Evolutionary conservation across 2,888 invertebrate genomes (phyloP), one percentile per base, ranked within the genome.

Genomic region (Phaedon cochleariae): DNA sequence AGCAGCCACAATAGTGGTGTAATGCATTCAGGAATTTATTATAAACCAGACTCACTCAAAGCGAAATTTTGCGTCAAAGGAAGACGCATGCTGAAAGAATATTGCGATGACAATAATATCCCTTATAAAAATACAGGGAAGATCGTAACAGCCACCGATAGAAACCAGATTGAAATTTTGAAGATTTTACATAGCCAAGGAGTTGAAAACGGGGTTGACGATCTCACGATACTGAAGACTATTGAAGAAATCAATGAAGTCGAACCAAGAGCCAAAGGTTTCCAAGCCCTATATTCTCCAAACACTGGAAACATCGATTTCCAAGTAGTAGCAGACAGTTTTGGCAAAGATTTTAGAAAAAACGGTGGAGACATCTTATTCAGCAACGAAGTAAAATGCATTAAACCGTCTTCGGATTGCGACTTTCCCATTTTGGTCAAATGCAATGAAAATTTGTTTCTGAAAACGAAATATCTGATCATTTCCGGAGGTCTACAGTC

Each of bases 1-100:
- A 96, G 93, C 81, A 95, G 96, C 0, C 93, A 96, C 80, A 98
- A 98, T 82, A 96, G 96, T 81, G 98, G 98, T 17, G 98, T 98
- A 0, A 90, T 98, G 64, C 97, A 98, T 85, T 95, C 95, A 12
- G 96, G 96, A 10, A 94, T 93, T 77, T 93, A 93, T 82, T 96
- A 96, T 79, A 62, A 90, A 76, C 94, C 93, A 1, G 93, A 96
- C 12, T 72, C 74, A 41, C 85, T 96, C 22, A 96, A 97, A 85
- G 97, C 97, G 0, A 92, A 92, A 81, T 85, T 98, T 70, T 98
- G 89, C 87, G 96, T 92, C 73, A 90, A 95, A 83, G 98, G 98
- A 0, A 80, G 93, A 55, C 84, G 90, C 69, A 80, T 92, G 58
- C 83, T 90, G 0, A 96, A 97, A 80, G 87, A 90, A 65, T 98